A percentile compares a stretch with the other conserved stretches of the same genome.
phyloP scores from a whole-genome alignment of 2,113 vertebrate species.

The Alligator mississippiensis region DNA sequence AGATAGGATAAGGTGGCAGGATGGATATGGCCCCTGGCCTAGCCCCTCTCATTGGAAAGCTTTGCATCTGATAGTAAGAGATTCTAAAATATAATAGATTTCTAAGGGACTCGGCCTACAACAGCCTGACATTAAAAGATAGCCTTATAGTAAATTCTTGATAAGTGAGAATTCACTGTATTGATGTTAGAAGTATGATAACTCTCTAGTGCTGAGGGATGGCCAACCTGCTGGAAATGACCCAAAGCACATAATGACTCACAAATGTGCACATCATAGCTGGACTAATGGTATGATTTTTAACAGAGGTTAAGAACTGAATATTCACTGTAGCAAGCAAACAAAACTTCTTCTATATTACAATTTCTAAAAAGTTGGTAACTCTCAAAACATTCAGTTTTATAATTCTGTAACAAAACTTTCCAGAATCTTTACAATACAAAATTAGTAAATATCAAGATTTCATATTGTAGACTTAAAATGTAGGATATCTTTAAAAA shows the following conservation, averaged over 20 bases:
- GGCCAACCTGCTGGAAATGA: constrained; percentile 6
- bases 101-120: background rate
- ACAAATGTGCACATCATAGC: background rate
- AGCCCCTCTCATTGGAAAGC: background rate
- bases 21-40: too few relatives aligned
- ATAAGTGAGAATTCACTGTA: background rate
- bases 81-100: background rate
- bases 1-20: too few relatives aligned
- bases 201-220: constrained; percentile 5
- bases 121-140: background rate
- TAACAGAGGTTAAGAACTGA: constrained; percentile 44
- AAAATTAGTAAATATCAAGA: background rate
- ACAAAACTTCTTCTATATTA: constrained; percentile 15
- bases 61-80: background rate
- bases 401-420: background rate
- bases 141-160: background rate
- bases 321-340: constrained; percentile 15
- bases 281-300: background rate
- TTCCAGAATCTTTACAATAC: background rate
- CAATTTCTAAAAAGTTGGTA: constrained; percentile 27
- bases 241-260: constrained; percentile 9
- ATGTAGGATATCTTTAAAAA: background rate
- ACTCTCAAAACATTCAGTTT: background rate
- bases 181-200: background rate
- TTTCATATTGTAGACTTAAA: background rate